Base-by-base conservation (phyloP, 2,113 vertebrate species). In the Poicephalus meyeri region DNA sequence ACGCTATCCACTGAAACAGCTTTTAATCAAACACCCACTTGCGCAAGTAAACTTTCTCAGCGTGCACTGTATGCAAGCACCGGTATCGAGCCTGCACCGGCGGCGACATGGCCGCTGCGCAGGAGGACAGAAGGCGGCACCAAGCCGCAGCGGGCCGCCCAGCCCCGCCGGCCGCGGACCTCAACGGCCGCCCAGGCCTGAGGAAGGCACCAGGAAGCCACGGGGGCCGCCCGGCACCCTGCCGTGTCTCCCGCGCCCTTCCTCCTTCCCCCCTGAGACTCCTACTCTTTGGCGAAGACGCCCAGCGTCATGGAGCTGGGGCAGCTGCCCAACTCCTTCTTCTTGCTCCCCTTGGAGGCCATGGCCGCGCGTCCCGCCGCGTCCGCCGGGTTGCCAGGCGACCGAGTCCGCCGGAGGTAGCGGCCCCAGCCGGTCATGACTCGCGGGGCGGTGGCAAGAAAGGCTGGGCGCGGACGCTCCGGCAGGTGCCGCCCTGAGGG, bases 341-440 rank as follows among this genome's bases (percentile, higher is more conserved):
- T 96, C 91, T 69, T 97, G 85, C 56, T 65, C 26, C 25, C 65
- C 47, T 92, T 95, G 76, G 80, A 35, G 25, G 95, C 80, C 96
- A 93, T 96, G 55, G 80, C 55, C 9, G 33, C n/a, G 11, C 17
- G 37, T 37, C 37, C 37, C 37, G 18, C 63, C 73, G 96, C 94
- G 94, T 96, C 85, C 85, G 1, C 23, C n/a, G 8, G n/a, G 96
- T 97, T 96, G 96, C 96, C 73, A 21, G 76, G 97, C 31, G 53
- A 96, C 89, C 9, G 14, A 23, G 37, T 15, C 31, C 11, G 33
- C 16, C 13, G 25, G 9, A 39, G 25, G 58, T 4, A 7, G 44
- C 44, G 58, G 20, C 15, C 9, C 50, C 50, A n/a, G 20, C 20
- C 33, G 6, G 13, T 14, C 56, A 15, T 5, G 56, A n/a, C 7